phyloP scores from a whole-genome alignment of 1,140 invertebrate species.

The Cydia amplana region DNA sequence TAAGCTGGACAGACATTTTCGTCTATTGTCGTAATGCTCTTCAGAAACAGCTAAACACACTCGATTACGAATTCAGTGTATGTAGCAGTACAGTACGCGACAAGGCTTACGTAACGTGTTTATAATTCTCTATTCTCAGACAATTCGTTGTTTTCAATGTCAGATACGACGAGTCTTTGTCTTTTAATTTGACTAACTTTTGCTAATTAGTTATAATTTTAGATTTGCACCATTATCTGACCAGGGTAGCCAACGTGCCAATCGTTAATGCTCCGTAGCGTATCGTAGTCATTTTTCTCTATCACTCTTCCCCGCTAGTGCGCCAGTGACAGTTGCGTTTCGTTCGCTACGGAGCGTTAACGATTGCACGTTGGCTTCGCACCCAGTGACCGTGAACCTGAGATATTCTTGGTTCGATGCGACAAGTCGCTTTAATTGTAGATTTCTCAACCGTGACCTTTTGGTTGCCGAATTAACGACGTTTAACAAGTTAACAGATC shows the following conservation, averaged over 20 bases:
- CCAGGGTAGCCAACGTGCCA: too few relatives aligned
- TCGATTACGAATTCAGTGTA: constrained; percentile 23
- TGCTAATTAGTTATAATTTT: not conserved
- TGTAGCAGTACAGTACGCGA: constrained; percentile 14
- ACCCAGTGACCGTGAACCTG: not conserved
- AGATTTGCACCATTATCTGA: constrained; percentile 2
- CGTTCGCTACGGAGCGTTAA: too few relatives aligned
- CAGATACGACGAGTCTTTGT: not conserved
- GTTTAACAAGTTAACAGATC: not conserved
- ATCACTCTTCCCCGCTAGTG: too few relatives aligned
- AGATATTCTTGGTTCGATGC: not conserved
- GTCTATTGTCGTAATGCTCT: not conserved
- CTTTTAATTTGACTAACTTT: not conserved
- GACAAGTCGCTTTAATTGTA: not conserved
- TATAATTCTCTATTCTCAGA: constrained; percentile 29
- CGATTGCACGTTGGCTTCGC: too few relatives aligned
- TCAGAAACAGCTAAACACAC: constrained; percentile 27
- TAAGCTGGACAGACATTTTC: not conserved
- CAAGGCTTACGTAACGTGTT: constrained; percentile 23
- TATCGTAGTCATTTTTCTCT: too few relatives aligned
- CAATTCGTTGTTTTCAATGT: constrained; percentile 28
- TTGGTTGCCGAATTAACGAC: not conserved
- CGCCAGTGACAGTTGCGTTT: too few relatives aligned
- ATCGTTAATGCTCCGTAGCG: too few relatives aligned
- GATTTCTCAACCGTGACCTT: constrained; percentile 7